Base-by-base conservation (phyloP, 2,797 vertebrate species). In the Parauchenoglanis punctatus region DNA sequence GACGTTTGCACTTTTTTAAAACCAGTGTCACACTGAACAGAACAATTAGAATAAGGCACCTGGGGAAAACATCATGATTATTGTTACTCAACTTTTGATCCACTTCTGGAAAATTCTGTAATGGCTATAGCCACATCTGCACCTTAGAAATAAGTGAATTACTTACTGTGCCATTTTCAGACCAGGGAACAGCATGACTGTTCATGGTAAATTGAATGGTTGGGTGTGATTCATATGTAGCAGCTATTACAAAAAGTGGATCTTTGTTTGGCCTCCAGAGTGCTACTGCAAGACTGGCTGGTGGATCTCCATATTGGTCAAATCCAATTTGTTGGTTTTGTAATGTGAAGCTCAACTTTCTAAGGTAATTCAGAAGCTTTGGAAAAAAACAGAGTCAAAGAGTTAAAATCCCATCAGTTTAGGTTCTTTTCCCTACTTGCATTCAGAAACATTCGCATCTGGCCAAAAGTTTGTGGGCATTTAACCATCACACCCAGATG, bases 341-440 rank as follows among this genome's bases (percentile, higher is more conserved):
- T 28, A 98, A 92, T 5, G 91, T 95, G 84, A 99, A 98, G 85
- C 97, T 96, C 4, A 95, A 96, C 84, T 93, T 94, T 91, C 81
- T 94, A 77, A 98, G 89, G 91, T 96, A 92, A 83, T 93, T 88
- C 18, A 98, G 92, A 91, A 98, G 94, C 96, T 98, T 90, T 40
- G 2, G 40, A 5, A 72, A 76, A 25, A 65, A 8, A 70, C 49
- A 40, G 83, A 6, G 25, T 3, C 56, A 63, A 52, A 70, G 0
- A 7, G 18, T 54, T 84, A 8, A 40, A 31, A 25, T 84, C 23
- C 0, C 2, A 67, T 31, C 3, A 59, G 10, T 23, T 80, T 58
- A 4, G 7, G 28, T 28, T 58, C 7, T 11, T 78, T 28, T 54
- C 0, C 23, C 5, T 63, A n/a, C 2, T 8, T 81, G 11, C 7